Evolutionary conservation across 2,888 invertebrate species (phyloP), one percentile per base, ranked within the genome.

Genomic region (Ametastegia equiseti): DNA sequence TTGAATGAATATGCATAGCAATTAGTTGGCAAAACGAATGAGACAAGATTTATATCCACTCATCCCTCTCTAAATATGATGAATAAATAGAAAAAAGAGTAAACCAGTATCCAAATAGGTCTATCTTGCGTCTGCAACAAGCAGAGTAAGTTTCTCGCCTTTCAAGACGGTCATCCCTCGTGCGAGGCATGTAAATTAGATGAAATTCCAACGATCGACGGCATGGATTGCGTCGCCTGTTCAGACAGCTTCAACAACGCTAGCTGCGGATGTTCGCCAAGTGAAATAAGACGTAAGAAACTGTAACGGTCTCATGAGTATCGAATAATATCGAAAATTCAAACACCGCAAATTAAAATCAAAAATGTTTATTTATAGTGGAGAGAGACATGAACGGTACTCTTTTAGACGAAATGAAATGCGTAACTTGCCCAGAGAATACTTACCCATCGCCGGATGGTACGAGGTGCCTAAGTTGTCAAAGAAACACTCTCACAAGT

Each of bases 121-220:
- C 88, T 93, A 80, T 86, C 88, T 19, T 94, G 94, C 84, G 86
- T 88, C 78, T 94, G 94, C 84, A 89, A 92, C 78, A 85, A 87
- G 67, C 86, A 87, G 65, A 92, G 92, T 82, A 91, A 86, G 84
- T 88, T 86, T 75, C 81, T 88, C 63, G 87, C 85, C 47, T 85
- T 86, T 57, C 84, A 88, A 81, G 84, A 87, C 81, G 86, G 86
- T 65, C 75, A 83, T 80, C 89, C 89, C 27, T 80, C 88, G 65
- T 92, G 92, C 83, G 85, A 86, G 80, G 80, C 47, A 27, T 92
- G 92, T 83, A 87, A 83, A 75, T 81, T 83, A 36, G 87, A 90
- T 80, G 86, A 89, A 82, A 85, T 89, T 13, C 88, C 90, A 23
- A 91, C 92, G 57, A 82, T 75, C 50, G 92, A 92, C 86, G 88